Base-by-base conservation (phyloP, 2,797 vertebrate genomes). In the Fringilla coelebs region DNA sequence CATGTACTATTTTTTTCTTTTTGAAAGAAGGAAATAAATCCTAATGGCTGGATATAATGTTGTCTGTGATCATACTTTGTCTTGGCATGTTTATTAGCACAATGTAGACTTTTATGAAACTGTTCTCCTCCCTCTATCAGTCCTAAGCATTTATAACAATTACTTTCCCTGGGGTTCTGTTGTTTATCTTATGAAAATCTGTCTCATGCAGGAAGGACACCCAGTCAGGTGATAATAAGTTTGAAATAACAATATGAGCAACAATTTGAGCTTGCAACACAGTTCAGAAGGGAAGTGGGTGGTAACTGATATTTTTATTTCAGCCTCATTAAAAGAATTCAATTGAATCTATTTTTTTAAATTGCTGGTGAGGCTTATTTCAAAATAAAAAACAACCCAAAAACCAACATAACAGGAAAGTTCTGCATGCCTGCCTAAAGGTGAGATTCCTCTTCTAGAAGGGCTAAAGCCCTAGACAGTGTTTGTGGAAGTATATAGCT, bases 21-120 rank as follows among this genome's bases (percentile, higher is more conserved):
- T 36, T 51, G 57, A 92, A 93, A 76, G 58, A 55, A 80, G 82
- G 38, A 85, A 51, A 80, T 88, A 89, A 88, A 90, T 94, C 61
- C 34, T 38, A 32, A 58, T 71, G 61, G 55, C 32, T 89, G 76
- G 61, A 78, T 51, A 20, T 34, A 29, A 29, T 52, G 16, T 55
- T 93, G 68, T 85, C 76, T 87, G 73, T 75, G 55, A 82, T 65
- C 32, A 13, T 86, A 52, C 36, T 88, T 94, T 91, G 61, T 61
- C 80, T 94, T 95, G 90, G 40, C 85, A 62, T 57, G 86, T 86
- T 93, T 93, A 93, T 91, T 72, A 54, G 54, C 46, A 67, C 41
- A 79, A 14, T 18, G 58, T 51, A 63, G 34, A 34, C 60, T 83
- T 91, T 29, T 25, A 58, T 45, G 58, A 89, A 58, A 29, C 32